phyloP scores from a whole-genome alignment of 2,113 vertebrate species.

The Tragelaphus imberbis region DNA sequence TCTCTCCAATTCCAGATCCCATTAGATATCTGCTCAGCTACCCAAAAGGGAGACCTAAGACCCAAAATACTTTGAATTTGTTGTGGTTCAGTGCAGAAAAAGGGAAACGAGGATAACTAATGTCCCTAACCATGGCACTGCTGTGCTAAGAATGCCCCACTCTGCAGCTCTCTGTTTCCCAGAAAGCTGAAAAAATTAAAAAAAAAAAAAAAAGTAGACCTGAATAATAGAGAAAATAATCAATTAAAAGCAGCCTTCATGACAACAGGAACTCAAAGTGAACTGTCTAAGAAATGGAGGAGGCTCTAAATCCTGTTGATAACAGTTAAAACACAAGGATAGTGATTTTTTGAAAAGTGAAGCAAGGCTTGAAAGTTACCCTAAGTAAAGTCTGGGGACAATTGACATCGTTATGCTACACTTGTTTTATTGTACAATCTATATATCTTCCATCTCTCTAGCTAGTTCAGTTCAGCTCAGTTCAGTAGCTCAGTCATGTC shows the following conservation, averaged over 20 bases:
- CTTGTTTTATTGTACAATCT: not conserved
- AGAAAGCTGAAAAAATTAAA: not conserved
- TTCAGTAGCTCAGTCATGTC: not conserved
- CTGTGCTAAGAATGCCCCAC: not conserved
- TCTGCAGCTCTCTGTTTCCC: not conserved
- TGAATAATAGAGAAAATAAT: not conserved
- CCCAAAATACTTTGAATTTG: not conserved
- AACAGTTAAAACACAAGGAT: not conserved
- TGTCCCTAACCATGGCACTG: not conserved
- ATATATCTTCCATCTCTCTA: not conserved
- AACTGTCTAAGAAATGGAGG: not conserved
- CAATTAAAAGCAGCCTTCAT: not conserved
- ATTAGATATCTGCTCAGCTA: not conserved
- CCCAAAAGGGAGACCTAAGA: not conserved
- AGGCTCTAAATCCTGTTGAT: not conserved
- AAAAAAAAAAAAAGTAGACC: not conserved
- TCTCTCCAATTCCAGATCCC: not conserved
- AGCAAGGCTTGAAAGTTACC: not conserved
- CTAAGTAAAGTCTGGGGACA: not conserved
- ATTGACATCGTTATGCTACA: not conserved
- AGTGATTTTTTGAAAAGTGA: not conserved
- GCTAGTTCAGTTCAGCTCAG: not conserved
- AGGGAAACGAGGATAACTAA: not conserved
- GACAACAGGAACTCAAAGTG: not conserved
- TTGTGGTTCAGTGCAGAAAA: not conserved